A percentile compares a stretch with the other conserved stretches of the same genome.
Evolutionary conservation across 2,113 vertebrate genomes (phyloP).

Genomic region (Hippopotamus amphibius): DNA sequence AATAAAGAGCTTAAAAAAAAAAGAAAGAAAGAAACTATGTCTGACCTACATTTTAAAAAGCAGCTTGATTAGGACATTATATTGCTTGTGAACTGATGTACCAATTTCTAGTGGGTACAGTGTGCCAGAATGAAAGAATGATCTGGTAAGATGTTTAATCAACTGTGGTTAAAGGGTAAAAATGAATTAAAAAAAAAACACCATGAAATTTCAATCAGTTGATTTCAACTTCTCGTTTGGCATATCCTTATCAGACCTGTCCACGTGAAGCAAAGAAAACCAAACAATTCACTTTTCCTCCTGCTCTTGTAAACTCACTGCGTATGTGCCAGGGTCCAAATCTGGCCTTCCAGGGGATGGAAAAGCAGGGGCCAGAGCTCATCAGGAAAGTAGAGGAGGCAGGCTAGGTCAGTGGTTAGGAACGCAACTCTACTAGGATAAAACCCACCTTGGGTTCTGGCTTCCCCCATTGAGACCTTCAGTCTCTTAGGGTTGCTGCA

Average conservation of each 20-base stretch:
- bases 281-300: background rate
- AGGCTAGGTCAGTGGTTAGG: background rate
- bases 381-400: background rate
- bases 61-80: slow-evolving; percentile 13
- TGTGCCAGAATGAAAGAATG: background rate
- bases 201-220: background rate
- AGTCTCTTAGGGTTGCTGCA: background rate
- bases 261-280: background rate
- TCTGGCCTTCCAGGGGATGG: background rate
- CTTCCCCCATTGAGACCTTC: background rate
- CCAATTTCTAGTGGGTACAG: background rate
- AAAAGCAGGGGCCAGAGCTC: background rate
- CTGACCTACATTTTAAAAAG: slow-evolving; percentile 4
- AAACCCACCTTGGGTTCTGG: background rate
- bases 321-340: background rate
- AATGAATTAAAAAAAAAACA: background rate
- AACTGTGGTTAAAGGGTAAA: background rate
- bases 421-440: background rate
- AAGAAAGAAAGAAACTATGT: background rate
- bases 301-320: background rate
- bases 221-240: slow-evolving; percentile 64
- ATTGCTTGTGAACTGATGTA: background rate
- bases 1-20: no score
- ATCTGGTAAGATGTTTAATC: background rate
- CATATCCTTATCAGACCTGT: slow-evolving; percentile 53